Base-by-base conservation (phyloP, 1,140 invertebrate genomes). In the Diorhabda elongata region DNA sequence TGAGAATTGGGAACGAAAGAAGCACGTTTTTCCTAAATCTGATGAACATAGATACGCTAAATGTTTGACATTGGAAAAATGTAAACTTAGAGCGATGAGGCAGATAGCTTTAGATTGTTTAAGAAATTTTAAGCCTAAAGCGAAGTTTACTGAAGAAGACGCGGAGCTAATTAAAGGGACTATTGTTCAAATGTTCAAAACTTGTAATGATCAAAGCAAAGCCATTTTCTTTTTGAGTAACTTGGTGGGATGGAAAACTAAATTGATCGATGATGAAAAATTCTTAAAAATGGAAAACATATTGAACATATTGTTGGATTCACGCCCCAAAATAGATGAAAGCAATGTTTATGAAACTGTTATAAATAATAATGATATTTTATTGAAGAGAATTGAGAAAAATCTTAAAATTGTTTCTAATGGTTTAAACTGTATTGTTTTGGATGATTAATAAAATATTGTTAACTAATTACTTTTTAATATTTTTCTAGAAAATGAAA, bases 21-120 rank as follows among this genome's bases (percentile, higher is more conserved):
- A 68, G 44, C 7, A 65, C 6, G 70, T 74, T 42, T 61, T 63
- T 11, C 65, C 72, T 3, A 74, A 71, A 70, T 58, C 64, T 4
- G 70, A 68, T 9, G 72, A 58, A n/a, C 58, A 71, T 45, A 57
- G 73, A 43, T 74, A 71, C 42, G 66, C 68, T 5, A 67, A 74
- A 9, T 68, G 66, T 42, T 44, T 71, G 42, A 69, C 66, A 4
- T 11, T 74, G 8, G 7, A 70, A 3, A 70, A 68, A 67, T 66
- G 43, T 58, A 61, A 65, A 69, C 45, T 71, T 41, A 43, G 45
- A 2, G 57, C 42, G 7, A 67, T 67, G 65, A 8, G 26, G 8
- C 26, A n/a, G 3, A 42, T 44, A 1, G 44, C 65, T 9, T 26
- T 44, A 11, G n/a, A 8, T 9, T n/a, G 6, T 8, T 52, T 67